Conservation (phyloP, 2,113 vertebrate species). For the Hylia prasina region DNA sequence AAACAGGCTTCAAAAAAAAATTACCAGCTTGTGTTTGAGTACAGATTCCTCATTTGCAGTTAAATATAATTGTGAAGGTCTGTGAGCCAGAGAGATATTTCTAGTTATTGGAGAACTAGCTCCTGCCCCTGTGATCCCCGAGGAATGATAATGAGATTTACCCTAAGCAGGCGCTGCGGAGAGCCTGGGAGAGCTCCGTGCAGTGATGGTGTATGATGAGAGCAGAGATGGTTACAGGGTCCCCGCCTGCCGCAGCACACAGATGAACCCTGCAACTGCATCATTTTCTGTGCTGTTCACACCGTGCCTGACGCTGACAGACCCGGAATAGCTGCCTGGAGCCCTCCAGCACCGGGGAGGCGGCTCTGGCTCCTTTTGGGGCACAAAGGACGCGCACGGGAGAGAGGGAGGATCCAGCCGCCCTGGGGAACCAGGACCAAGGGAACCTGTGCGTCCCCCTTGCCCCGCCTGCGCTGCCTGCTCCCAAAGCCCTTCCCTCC, state of each 20-base stretch:
- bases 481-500: neutral
- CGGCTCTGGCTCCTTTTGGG: neutral
- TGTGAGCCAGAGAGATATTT: slow-evolving; percentile 54
- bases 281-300: neutral
- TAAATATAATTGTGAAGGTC: slow-evolving; percentile 61
- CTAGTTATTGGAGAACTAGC: slow-evolving; percentile 41
- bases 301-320: accelerated
- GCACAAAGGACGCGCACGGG: accelerated
- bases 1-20: slow-evolving; percentile 41
- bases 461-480: neutral
- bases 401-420: neutral
- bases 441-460: neutral
- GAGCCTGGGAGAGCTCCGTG: neutral
- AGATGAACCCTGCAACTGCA: neutral
- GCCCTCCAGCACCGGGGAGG: accelerated
- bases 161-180: neutral
- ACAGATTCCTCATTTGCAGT: slow-evolving; percentile 60
- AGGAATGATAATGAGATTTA: slow-evolving; percentile 60
- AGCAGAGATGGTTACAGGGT: neutral
- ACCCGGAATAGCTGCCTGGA: accelerated
- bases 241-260: neutral
- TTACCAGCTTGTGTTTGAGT: slow-evolving; percentile 50
- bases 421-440: accelerated
- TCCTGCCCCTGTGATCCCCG: slow-evolving; percentile 47
- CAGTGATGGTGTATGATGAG: neutral